Evolutionary conservation across 2,797 vertebrate genomes (phyloP).

Genomic region (Xerus rutilus): DNA sequence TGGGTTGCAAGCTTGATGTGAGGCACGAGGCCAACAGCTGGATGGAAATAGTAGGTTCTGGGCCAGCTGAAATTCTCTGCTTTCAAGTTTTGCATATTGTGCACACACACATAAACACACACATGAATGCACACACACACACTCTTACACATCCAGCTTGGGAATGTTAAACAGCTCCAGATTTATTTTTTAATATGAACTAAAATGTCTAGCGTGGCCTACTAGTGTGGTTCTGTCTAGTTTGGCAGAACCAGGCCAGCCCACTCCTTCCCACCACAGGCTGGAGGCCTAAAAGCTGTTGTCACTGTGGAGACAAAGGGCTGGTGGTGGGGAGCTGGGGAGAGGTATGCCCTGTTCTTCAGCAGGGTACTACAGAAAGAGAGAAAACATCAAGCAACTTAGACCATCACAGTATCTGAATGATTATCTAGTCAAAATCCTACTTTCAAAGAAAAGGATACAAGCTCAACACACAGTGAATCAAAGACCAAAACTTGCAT

Average conservation of each 20-base stretch:
- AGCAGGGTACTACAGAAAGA: not conserved
- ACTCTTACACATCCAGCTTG: not conserved
- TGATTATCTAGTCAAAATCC: not conserved
- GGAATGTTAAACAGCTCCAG: slow-evolving; percentile 77
- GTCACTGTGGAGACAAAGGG: fast-evolving
- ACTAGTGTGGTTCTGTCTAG: not conserved
- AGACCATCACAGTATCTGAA: not conserved
- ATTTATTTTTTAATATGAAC: slow-evolving; percentile 80
- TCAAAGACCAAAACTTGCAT: not conserved
- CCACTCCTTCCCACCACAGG: not conserved
- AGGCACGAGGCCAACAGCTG: slow-evolving; percentile 62
- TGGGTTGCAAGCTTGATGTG: not conserved
- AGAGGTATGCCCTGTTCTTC: not conserved
- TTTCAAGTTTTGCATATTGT: slow-evolving; percentile 71
- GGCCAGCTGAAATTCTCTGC: slow-evolving; percentile 59
- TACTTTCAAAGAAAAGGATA: slow-evolving; percentile 26
- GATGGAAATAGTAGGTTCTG: slow-evolving; percentile 56
- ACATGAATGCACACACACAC: not conserved
- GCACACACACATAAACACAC: slow-evolving; percentile 15
- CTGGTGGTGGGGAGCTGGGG: not conserved
- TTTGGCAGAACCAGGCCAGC: slow-evolving; percentile 63
- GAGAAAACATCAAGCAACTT: not conserved
- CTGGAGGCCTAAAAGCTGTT: not conserved
- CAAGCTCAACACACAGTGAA: not conserved
- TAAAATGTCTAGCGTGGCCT: slow-evolving; percentile 48